Percentiles rank a stretch among this genome's conserved stretches.
phyloP scores from a whole-genome alignment of 2,888 invertebrate genomes.

The Timema podura region DNA sequence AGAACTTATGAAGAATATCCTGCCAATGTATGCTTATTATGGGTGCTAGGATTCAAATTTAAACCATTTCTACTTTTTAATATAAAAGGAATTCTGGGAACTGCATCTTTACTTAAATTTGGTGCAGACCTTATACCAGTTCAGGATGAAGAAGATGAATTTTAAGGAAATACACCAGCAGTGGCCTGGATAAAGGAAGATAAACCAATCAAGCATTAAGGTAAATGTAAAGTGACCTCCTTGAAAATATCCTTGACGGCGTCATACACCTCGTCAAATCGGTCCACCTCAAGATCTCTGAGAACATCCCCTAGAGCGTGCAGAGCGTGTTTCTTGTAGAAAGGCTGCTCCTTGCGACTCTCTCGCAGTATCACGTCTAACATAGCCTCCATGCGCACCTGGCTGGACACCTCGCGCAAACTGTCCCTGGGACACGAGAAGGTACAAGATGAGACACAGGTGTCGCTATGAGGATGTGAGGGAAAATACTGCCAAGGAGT shows the following conservation, averaged over 20 bases:
- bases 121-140: no score
- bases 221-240: conserved; percentile 50
- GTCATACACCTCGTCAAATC: conserved; percentile 74
- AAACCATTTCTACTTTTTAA: no score
- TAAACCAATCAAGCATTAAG: no score
- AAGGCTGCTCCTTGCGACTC: conserved; percentile 72
- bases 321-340: conserved; percentile 71
- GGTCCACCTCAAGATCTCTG: conserved; percentile 63
- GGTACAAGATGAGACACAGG: background rate
- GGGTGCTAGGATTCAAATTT: no score
- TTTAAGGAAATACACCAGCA: no score
- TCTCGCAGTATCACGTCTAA: conserved; percentile 73
- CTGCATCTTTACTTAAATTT: no score
- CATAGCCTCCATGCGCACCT: conserved; percentile 47
- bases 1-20: no score
- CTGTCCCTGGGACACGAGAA: background rate
- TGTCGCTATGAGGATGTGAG: background rate
- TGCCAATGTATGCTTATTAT: no score
- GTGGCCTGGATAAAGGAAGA: no score
- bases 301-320: conserved; percentile 69
- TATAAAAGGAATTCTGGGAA: no score
- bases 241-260: conserved; percentile 67
- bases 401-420: conserved; percentile 41
- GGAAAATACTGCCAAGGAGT: background rate
- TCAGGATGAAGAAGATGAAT: no score